Evolutionary conservation across 2,797 vertebrate genomes (phyloP).

Genomic region (Eulemur coronatus): DNA sequence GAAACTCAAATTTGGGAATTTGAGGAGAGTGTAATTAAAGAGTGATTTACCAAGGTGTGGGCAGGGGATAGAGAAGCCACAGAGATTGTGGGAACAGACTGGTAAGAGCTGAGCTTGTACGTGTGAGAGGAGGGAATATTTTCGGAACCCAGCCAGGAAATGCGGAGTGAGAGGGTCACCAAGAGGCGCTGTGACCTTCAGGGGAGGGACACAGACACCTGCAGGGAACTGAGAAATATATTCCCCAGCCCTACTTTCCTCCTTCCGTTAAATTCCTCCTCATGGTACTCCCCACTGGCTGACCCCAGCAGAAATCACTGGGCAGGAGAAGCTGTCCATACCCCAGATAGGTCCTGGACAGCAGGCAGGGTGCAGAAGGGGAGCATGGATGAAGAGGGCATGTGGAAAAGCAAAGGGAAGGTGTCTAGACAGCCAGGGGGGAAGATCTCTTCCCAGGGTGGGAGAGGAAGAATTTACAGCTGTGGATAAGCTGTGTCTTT

Average conservation of each 20-base stretch:
- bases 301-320: background rate
- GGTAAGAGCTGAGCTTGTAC: background rate
- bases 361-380: background rate
- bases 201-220: background rate
- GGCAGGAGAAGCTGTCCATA: background rate
- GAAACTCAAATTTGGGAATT: background rate
- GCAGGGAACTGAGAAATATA: background rate
- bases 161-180: background rate
- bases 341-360: background rate
- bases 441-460: background rate
- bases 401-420: background rate
- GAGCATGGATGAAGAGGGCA: background rate
- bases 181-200: background rate
- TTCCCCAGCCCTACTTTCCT: background rate
- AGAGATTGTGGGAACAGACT: background rate
- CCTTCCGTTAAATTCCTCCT: background rate
- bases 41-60: background rate
- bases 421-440: background rate
- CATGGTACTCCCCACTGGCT: background rate
- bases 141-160: background rate
- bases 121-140: background rate
- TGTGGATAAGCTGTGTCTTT: background rate
- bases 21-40: background rate
- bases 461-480: background rate
- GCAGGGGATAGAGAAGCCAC: background rate